Base-by-base conservation (phyloP, 2,113 vertebrate species). In the Acanthisitta chloris region DNA sequence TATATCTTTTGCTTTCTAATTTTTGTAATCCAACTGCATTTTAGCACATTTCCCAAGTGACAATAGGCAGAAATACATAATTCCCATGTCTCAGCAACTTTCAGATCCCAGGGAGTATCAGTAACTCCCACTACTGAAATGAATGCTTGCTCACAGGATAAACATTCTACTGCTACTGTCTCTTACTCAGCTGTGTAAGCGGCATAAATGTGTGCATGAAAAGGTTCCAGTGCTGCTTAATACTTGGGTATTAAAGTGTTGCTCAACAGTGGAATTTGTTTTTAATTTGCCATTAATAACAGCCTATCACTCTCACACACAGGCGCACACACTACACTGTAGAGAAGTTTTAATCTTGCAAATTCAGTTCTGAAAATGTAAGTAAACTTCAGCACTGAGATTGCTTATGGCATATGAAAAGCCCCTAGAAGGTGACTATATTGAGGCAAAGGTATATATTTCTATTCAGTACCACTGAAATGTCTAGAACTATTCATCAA, bases 251-350 rank as follows among this genome's bases (percentile, higher is more conserved):
- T 70, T 77, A 46, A 82, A 85, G 14, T 66, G 45, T 12, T 73
- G n/a, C 33, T 86, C 26, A 64, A 10, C 7, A 66, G 15, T 24
- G 34, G 29, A 74, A 42, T 86, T 49, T 45, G 10, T 14, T 90
- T 81, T 66, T 42, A 72, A 59, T 73, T 73, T 88, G 25, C 38
- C 28, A 10, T 69, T 67, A 43, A 48, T 48, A 69, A 42, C 28
- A n/a, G 58, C 10, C 29, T 40, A 20, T 10, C 0, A 0, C 24
- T 43, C n/a, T 45, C 43, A 34, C 33, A 55, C 49, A 31, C 1
- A 24, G 18, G 6, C 45, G 59, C 13, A 31, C 10, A 34, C 2
- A 31, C 25, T 38, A 36, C 21, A 16, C 13, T n/a, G 15, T 24
- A 77, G 18, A 18, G 38, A 82, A 69, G 1, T 43, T 45, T 57